phyloP scores from a whole-genome alignment of 2,888 invertebrate genomes.

The Chrysotoxum bicinctum region DNA sequence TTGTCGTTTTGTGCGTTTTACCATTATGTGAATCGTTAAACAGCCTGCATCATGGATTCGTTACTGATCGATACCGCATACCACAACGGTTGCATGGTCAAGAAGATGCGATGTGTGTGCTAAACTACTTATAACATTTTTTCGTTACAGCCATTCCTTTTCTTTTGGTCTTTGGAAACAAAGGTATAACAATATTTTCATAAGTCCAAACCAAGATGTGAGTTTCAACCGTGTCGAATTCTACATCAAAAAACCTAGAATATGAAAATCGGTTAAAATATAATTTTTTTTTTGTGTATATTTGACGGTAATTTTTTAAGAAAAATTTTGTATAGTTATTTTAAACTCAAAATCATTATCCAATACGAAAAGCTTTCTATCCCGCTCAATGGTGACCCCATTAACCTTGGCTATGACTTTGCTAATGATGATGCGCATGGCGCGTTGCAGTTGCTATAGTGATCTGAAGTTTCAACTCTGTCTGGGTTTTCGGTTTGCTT shows the following conservation, averaged over 20 bases:
- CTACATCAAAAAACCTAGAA: not conserved
- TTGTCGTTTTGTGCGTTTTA: slow-evolving; percentile 39
- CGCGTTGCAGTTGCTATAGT: not conserved
- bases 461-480: slow-evolving; percentile 17
- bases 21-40: slow-evolving; percentile 45
- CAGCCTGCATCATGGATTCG: slow-evolving; percentile 49
- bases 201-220: slow-evolving; percentile 12
- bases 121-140: slow-evolving; percentile 58
- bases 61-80: slow-evolving; percentile 48
- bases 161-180: slow-evolving; percentile 16
- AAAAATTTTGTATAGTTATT: slow-evolving; percentile 3
- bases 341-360: not conserved
- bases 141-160: slow-evolving; percentile 3
- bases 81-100: slow-evolving; percentile 30
- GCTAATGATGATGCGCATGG: slow-evolving; percentile 10
- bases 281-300: slow-evolving; percentile 23
- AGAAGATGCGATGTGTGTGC: slow-evolving; percentile 43
- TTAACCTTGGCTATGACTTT: slow-evolving; percentile 48
- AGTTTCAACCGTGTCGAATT: not conserved
- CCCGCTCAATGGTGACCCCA: slow-evolving; percentile 11
- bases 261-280: slow-evolving; percentile 4
- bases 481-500: slow-evolving; percentile 6
- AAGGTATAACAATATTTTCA: slow-evolving; percentile 39
- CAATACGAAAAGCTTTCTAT: not conserved
- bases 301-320: not conserved